Base-by-base conservation (phyloP, 1,140 invertebrate genomes). In the Drosophila dunni region DNA sequence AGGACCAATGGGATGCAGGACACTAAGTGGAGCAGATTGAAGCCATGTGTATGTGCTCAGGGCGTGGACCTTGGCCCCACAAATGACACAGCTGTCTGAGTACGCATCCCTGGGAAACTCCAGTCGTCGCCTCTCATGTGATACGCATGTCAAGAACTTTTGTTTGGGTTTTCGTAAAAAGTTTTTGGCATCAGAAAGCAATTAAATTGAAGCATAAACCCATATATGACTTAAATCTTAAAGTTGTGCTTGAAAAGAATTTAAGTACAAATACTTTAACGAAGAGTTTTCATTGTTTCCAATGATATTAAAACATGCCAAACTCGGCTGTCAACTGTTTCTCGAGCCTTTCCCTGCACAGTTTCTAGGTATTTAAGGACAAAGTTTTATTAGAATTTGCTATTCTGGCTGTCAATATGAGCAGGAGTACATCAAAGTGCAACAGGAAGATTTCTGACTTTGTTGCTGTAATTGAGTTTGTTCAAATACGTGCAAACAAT, bases 401-500 rank as follows among this genome's bases (percentile, higher is more conserved):
- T 48, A 54, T 45, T 15, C 5, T 33, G 17, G 33, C 44, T 24
- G 20, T 7, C 45, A 60, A 57, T 48, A 66, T 10, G 56, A 50
- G 38, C 38, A 66, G 10, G 50, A 58, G 46, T 48, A 66, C 13
- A 69, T 68, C 71, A 74, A 69, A 69, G 71, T 57, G 65, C 56
- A 69, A 69, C 20, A 54, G 57, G 38, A 44, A 60, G 57, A 69
- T 10, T 11, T 51, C 70, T 57, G 15, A 17, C 20, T 51, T 62
- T 70, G 44, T 54, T 29, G 24, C n/a, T 70, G 36, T 70, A 75
- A 75, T 70, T 58, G 72, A 70, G 58, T 75, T 75, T 70, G 13
- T 34, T 36, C 13, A 29, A 34, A 20, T 70, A 75, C 66, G 66
- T 75, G 72, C 67, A 40, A 57, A 75, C 20, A 53, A 45, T 75